Evolutionary conservation across 1,140 invertebrate genomes (phyloP).

Genomic region (Dryas iulia): DNA sequence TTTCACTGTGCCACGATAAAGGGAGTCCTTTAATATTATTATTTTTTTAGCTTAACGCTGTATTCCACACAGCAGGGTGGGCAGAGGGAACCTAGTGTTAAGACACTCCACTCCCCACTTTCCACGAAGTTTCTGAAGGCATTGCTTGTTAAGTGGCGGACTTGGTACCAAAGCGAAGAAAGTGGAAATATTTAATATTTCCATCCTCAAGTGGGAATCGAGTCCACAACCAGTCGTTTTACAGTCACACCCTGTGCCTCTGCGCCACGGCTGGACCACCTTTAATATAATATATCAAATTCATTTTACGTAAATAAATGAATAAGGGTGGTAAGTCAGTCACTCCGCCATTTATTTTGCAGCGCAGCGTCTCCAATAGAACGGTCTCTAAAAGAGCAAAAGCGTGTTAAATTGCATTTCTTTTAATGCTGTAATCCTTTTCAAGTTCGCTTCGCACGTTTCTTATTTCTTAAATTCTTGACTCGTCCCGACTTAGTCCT

Average conservation of each 20-base stretch:
- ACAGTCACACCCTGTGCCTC: neutral
- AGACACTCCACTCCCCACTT: no score
- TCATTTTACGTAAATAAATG: neutral
- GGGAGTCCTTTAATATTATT: no score
- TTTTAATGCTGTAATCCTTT: slow-evolving; percentile 16
- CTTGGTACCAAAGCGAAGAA: no score
- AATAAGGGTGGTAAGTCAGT: neutral
- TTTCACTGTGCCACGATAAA: no score
- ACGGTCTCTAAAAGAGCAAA: slow-evolving; percentile 3
- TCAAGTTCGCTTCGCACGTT: slow-evolving; percentile 10
- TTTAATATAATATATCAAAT: neutral
- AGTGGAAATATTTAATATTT: no score
- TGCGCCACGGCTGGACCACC: neutral
- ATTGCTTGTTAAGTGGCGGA: no score
- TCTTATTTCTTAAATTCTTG: slow-evolving; percentile 6
- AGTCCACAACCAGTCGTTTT: no score
- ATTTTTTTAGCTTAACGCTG: no score
- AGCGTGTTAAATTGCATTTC: slow-evolving; percentile 22
- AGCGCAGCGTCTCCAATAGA: neutral
- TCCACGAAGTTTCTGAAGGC: no score
- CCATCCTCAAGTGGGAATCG: no score
- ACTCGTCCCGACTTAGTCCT: neutral
- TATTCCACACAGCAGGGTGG: no score
- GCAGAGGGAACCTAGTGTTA: no score
- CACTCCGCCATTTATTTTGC: neutral